phyloP scores from a whole-genome alignment of 2,888 invertebrate species.

The Brachyptera risi region DNA sequence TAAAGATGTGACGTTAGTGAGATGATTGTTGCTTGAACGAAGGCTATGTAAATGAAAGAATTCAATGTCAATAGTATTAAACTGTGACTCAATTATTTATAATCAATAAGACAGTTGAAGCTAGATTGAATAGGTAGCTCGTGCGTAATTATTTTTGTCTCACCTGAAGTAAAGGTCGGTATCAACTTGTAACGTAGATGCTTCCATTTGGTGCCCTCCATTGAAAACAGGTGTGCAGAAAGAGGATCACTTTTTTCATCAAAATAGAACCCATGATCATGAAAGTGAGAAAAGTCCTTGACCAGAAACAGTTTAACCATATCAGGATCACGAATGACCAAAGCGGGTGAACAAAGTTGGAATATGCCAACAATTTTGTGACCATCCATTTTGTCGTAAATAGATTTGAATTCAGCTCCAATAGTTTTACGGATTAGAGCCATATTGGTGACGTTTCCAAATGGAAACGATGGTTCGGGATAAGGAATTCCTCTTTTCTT shows the following conservation, averaged over 20 bases:
- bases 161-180: slow-evolving; percentile 63
- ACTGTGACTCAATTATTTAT: too few relatives aligned
- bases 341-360: slow-evolving; percentile 47
- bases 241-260: slow-evolving; percentile 58
- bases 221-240: slow-evolving; percentile 56
- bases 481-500: not conserved
- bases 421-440: slow-evolving; percentile 54
- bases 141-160: slow-evolving; percentile 55
- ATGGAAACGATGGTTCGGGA: slow-evolving; percentile 51
- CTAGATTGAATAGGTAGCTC: too few relatives aligned
- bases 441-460: slow-evolving; percentile 57
- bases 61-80: too few relatives aligned
- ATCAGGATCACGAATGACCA: slow-evolving; percentile 59
- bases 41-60: too few relatives aligned
- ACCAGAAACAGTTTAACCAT: slow-evolving; percentile 54
- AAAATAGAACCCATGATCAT: slow-evolving; percentile 59
- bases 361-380: slow-evolving; percentile 18
- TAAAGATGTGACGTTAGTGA: too few relatives aligned
- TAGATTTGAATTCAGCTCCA: slow-evolving; percentile 56
- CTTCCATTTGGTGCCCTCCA: slow-evolving; percentile 59
- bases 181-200: slow-evolving; percentile 58
- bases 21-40: too few relatives aligned
- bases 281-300: slow-evolving; percentile 60
- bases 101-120: too few relatives aligned
- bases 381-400: slow-evolving; percentile 46